Evolutionary conservation across 1,140 invertebrate genomes (phyloP).

Genomic region (Cyclina sinensis): DNA sequence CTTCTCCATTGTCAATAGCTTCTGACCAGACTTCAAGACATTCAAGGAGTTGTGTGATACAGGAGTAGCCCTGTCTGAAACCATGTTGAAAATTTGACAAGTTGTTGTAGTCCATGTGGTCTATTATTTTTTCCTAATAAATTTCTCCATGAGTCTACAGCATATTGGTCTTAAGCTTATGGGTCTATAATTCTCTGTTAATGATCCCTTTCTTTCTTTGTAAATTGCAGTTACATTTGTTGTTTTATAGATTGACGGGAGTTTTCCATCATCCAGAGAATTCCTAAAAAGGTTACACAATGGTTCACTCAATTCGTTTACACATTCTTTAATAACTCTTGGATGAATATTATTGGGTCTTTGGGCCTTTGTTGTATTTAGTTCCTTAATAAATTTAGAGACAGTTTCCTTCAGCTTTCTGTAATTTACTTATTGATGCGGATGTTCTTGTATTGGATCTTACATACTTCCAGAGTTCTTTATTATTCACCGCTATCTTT

Average conservation of each 20-base stretch:
- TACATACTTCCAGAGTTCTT: background rate
- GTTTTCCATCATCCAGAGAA: background rate
- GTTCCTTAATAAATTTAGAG: background rate
- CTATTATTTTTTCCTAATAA: background rate
- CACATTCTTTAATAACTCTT: background rate
- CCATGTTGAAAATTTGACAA: slow-evolving; percentile 14
- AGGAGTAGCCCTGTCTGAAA: background rate
- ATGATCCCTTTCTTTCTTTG: background rate
- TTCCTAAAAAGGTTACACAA: background rate
- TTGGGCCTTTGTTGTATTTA: background rate
- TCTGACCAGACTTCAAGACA: background rate
- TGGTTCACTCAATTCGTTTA: background rate
- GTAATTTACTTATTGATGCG: background rate
- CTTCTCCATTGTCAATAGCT: background rate
- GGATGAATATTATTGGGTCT: background rate
- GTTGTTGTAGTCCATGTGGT: background rate
- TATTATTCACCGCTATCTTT: background rate
- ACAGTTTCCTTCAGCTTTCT: background rate
- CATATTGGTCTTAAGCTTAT: slow-evolving; percentile 3
- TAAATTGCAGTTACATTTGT: slow-evolving; percentile 18
- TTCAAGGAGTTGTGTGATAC: background rate
- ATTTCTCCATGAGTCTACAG: background rate
- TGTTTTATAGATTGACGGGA: background rate
- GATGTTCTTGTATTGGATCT: background rate
- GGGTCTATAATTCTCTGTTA: background rate